Base-by-base conservation (phyloP, 2,797 vertebrate species). In the Lerista edwardsae region DNA sequence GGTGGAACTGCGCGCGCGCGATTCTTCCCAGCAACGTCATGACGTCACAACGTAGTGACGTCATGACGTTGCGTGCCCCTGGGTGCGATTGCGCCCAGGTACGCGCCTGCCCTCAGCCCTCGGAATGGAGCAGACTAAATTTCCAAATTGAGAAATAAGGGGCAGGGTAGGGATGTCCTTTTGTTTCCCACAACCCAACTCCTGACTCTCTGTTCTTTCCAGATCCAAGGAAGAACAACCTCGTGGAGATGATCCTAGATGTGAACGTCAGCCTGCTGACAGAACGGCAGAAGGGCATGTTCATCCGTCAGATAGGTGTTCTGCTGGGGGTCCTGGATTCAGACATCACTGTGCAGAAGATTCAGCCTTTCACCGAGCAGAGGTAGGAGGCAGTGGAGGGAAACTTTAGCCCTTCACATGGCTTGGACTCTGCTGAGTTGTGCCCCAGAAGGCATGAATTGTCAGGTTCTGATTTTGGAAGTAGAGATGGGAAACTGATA, bases 211-310 rank as follows among this genome's bases (percentile, higher is more conserved):
- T 31, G 0, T 90, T 90, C 69, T 93, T 84, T 80, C 80, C 91
- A 99, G 99, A 99, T 93, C 87, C 95, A 67, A 97, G 96, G 92
- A 97, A 97, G 75, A 97, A 93, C 29, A 98, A 98, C 94, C 96
- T 98, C 57, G 98, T 99, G 95, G 99, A 99, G 96, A 95, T 99
- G 91, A 97, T 99, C 84, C 94, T 99, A 93, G 98, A 99, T 89
- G 97, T 98, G 31, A 94, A 96, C 0, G 97, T 99, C 67, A 97
- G 97, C 82, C 97, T 98, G 93, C 96, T 99, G 81, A 97, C 97
- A 0, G 97, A 98, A 92, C 96, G 97, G 17, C 98, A 99, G 95
- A 98, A 97, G 34, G 98, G 98, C 83, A 98, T 99, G 98, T 97
- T 99, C 91, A 97, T 99, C 91, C 97, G 99, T 23, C 99, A 99